phyloP scores from a whole-genome alignment of 2,888 invertebrate species.

The Boloria selene region DNA sequence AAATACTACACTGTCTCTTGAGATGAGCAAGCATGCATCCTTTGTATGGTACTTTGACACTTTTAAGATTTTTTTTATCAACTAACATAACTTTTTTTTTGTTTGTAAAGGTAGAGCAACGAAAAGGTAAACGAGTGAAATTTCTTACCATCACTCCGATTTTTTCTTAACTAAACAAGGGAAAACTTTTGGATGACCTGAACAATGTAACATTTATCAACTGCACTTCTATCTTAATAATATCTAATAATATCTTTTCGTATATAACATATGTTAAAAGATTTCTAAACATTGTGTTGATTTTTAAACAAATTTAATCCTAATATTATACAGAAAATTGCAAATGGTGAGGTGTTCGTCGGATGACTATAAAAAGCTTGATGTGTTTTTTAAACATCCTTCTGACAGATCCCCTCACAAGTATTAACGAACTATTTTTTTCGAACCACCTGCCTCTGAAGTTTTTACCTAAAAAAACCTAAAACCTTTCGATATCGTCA shows the following conservation, averaged over 20 bases:
- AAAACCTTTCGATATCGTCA: slow-evolving; percentile 41
- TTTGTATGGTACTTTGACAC: slow-evolving; percentile 37
- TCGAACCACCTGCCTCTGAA: slow-evolving; percentile 58
- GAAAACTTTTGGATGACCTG: no score
- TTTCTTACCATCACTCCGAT: no score
- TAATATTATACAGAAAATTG: slow-evolving; percentile 6
- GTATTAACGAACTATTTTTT: slow-evolving; percentile 53
- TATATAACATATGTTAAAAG: no score
- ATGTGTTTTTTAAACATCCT: slow-evolving; percentile 41
- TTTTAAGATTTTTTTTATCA: neutral
- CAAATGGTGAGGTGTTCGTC: slow-evolving; percentile 44
- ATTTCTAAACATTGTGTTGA: no score
- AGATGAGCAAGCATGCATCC: slow-evolving; percentile 43
- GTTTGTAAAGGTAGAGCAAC: no score
- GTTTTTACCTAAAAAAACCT: slow-evolving; percentile 45
- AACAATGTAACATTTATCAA: no score
- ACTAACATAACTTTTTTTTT: no score
- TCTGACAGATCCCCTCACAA: slow-evolving; percentile 50
- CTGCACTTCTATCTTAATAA: no score
- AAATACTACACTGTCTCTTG: slow-evolving; percentile 27
- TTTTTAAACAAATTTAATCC: no score
- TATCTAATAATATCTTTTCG: no score
- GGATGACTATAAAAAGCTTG: slow-evolving; percentile 32
- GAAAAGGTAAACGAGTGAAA: no score
- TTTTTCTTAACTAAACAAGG: no score